Conservation (phyloP, 2,888 invertebrate species). For the Odontomyia ornata region DNA sequence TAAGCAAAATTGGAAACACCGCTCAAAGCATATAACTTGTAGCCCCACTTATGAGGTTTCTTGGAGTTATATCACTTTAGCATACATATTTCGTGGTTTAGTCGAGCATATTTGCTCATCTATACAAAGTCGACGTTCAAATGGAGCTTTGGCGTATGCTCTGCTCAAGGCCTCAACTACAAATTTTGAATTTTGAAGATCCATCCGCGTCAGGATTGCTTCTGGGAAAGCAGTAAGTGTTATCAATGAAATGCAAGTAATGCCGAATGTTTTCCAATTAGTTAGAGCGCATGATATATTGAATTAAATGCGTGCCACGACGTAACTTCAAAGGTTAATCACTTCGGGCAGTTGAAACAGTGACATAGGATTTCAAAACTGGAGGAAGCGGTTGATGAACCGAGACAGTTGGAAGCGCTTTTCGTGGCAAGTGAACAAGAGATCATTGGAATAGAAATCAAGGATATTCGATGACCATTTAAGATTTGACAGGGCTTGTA, state of each 20-base stretch:
- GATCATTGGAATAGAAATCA: too few relatives aligned
- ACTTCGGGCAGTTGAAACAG: neutral
- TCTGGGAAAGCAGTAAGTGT: neutral
- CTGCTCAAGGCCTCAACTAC: neutral
- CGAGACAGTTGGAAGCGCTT: too few relatives aligned
- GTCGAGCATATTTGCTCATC: too few relatives aligned
- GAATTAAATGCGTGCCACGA: neutral
- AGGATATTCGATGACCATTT: too few relatives aligned
- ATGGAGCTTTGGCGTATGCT: too few relatives aligned
- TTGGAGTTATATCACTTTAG: neutral
- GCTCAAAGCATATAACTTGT: conserved; percentile 21
- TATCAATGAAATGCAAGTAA: neutral
- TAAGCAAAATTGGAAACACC: conserved; percentile 26
- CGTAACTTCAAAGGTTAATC: neutral
- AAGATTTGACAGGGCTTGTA: too few relatives aligned
- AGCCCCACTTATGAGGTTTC: neutral
- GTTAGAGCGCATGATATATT: neutral
- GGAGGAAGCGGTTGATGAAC: too few relatives aligned
- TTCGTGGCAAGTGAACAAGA: too few relatives aligned
- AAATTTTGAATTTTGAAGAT: neutral
- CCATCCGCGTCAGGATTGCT: neutral
- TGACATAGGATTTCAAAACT: too few relatives aligned
- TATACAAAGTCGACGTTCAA: too few relatives aligned
- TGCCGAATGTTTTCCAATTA: too few relatives aligned
- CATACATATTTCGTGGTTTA: too few relatives aligned